Evolutionary conservation across 2,113 vertebrate genomes (phyloP).

Genomic region (Turdus rufiventris): DNA sequence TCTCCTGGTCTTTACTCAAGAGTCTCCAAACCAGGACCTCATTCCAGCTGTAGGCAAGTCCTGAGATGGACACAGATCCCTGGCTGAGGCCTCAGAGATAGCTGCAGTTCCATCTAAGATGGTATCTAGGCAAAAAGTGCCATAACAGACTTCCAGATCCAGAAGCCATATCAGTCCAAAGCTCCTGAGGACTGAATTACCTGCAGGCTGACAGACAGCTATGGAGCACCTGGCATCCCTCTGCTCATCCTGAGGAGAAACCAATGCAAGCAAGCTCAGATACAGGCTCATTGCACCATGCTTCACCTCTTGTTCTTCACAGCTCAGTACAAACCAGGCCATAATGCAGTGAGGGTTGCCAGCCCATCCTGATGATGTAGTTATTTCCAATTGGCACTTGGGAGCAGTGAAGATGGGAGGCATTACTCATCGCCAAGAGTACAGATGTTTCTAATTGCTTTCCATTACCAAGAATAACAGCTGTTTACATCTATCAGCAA

Average conservation of each 20-base stretch:
- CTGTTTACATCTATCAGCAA: constrained; percentile 99
- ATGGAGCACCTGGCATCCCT: neutral
- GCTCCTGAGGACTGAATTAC: too few species aligned
- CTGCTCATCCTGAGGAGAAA: neutral
- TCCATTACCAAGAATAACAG: constrained; percentile 99
- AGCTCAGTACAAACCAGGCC: constrained; percentile 85
- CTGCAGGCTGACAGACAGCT: neutral
- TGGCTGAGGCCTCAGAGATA: neutral
- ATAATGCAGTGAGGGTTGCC: constrained; percentile 68
- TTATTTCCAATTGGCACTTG: constrained; percentile 96
- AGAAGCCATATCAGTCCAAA: neutral
- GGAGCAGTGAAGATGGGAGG: constrained; percentile 83
- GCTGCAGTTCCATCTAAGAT: fast-evolving
- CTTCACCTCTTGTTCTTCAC: constrained; percentile 87
- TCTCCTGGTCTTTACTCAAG: neutral
- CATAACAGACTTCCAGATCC: neutral
- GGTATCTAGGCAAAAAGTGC: neutral
- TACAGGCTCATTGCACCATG: neutral
- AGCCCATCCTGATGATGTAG: constrained; percentile 87
- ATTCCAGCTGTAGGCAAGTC: neutral
- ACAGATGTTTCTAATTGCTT: constrained; percentile 99
- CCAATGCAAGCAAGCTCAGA: neutral
- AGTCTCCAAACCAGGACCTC: neutral
- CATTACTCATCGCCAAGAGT: constrained; percentile 97
- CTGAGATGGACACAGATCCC: fast-evolving